phyloP scores from a whole-genome alignment of 2,888 invertebrate species.

The Acrobasis consociella region DNA sequence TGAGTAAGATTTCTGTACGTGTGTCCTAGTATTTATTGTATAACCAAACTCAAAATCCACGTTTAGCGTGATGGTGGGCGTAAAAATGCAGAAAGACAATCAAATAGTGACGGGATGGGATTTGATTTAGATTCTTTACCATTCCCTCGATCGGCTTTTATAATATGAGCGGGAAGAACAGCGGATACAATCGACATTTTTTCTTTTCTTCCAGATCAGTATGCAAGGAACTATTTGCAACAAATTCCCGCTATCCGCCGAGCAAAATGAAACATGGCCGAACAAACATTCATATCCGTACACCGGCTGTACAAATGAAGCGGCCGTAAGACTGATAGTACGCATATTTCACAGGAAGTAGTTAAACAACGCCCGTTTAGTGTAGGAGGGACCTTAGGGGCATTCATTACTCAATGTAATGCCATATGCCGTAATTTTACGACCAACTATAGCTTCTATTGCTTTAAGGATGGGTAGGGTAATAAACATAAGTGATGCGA shows the following conservation, averaged over 20 bases:
- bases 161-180: no score
- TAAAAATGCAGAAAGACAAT: no score
- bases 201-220: not conserved
- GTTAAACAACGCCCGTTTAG: slow-evolving; percentile 10
- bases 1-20: no score
- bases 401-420: slow-evolving; percentile 20
- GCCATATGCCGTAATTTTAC: slow-evolving; percentile 10
- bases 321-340: slow-evolving; percentile 23
- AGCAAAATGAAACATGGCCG: slow-evolving; percentile 5
- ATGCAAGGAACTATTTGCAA: not conserved
- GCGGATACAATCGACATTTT: no score
- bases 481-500: no score
- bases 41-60: no score
- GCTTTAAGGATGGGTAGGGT: not conserved
- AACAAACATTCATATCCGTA: slow-evolving; percentile 19
- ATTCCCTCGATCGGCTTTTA: no score
- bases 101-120: no score
- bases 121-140: not conserved
- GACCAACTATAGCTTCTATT: not conserved
- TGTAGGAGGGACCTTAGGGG: slow-evolving; percentile 12
- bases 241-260: slow-evolving; percentile 2
- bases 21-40: no score
- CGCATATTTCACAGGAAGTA: slow-evolving; percentile 20
- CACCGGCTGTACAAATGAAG: slow-evolving; percentile 20
- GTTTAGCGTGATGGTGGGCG: no score